phyloP scores from a whole-genome alignment of 2,797 vertebrate species.

The Distichodus sexfasciatus region DNA sequence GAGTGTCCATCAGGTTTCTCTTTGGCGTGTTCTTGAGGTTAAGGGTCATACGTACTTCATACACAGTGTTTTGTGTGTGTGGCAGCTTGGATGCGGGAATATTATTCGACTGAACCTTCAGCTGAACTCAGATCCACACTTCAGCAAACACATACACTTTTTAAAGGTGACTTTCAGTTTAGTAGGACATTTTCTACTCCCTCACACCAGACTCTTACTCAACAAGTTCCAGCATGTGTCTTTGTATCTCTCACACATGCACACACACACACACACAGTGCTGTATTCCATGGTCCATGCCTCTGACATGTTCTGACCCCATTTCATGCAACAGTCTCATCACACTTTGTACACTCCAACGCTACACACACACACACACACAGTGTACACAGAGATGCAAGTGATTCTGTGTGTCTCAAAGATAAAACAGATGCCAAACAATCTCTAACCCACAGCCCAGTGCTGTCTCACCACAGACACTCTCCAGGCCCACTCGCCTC shows the following conservation, averaged over 20 bases:
- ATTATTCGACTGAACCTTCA: no score
- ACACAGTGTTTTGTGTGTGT: no score
- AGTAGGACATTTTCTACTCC: no score
- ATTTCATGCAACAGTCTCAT: slow-evolving; percentile 11
- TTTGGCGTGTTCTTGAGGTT: no score
- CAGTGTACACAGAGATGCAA: slow-evolving; percentile 34
- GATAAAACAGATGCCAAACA: slow-evolving; percentile 44
- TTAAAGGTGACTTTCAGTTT: no score
- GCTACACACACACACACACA: slow-evolving; percentile 34
- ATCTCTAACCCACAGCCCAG: slow-evolving; percentile 43
- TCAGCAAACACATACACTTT: no score
- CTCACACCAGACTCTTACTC: no score
- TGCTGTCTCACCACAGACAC: slow-evolving; percentile 37
- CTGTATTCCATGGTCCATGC: background rate
- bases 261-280: background rate
- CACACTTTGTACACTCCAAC: slow-evolving; percentile 21
- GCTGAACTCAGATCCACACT: no score
- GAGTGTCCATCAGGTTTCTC: no score
- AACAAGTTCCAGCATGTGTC: no score
- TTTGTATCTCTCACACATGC: background rate
- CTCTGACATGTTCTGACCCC: slow-evolving; percentile 21
- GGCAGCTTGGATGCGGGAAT: no score
- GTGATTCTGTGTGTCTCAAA: slow-evolving; percentile 47
- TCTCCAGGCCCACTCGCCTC: slow-evolving; percentile 28
- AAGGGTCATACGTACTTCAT: no score